Base-by-base conservation (phyloP, 2,888 invertebrate species). In the Micropterix aruncella region DNA sequence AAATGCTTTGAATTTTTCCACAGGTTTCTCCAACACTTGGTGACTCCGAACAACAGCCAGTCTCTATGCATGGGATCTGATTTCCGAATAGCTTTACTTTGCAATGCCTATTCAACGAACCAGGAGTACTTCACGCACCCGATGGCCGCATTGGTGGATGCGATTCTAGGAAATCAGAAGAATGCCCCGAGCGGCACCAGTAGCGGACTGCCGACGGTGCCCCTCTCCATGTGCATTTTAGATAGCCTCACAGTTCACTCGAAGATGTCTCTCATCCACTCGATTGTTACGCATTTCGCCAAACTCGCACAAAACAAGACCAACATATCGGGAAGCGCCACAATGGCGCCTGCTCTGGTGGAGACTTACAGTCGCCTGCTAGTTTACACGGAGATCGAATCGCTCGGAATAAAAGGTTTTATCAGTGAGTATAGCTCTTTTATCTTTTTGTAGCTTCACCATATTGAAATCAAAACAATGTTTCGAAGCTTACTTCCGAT, bases 351-450 rank as follows among this genome's bases (percentile, higher is more conserved):
- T 0, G 94, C 94, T 0, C 66, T 95, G 1, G 88, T 96, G 0
- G 95, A 96, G 66, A 96, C 95, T 0, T 96, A 95, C 66, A 90
- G 92, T 46, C 74, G 95, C 42, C 67, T 96, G 14, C 65, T 96
- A 43, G 93, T 95, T 0, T 96, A 96, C 57, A 93, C 92, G 5
- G 96, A 96, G 70, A 95, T 95, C 44, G 96, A 96, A 62, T 91
- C 93, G 14, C 72, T 96, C 42, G 95, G 96, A 19, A 94, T 96
- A 49, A 96, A 96, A 67, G 93, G 92, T 43, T 95, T 95, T 61
- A 86, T 95, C 53, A 86, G 91, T 84, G 63, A 74, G 78, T 72
- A 47, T 42, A 37, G n/a, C n/a, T n/a, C n/a, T n/a, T 36, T 39
- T 14, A 41, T 19, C 3, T 7, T 42, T 9, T 19, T 43, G 2